These are phyloP conservation scores for Bembecia ichneumoniformis DNA, from an alignment of 2,888 invertebrate genomes.

Conservation along the genomic window DNA sequence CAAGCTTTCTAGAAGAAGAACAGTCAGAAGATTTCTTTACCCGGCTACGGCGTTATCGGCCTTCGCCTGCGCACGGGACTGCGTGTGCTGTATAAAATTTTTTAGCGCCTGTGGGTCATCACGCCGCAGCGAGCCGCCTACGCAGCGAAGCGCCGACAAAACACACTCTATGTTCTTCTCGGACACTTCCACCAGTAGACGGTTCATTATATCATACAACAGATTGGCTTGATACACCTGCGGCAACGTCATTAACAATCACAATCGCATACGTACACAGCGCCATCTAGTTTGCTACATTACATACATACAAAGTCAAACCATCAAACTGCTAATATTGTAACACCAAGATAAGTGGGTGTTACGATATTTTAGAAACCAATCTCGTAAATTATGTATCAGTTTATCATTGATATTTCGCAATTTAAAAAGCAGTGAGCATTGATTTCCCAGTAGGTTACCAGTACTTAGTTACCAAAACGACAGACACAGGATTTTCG, in stretches of 20 bases:
- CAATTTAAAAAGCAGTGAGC: too few relatives aligned
- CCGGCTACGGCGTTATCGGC: conserved; percentile 35
- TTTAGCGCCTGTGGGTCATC: conserved; percentile 88
- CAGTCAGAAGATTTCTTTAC: conserved; percentile 20
- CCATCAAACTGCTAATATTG: too few relatives aligned
- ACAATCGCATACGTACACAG: not conserved
- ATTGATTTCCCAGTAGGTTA: too few relatives aligned
- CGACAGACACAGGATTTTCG: too few relatives aligned
- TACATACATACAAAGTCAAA: too few relatives aligned
- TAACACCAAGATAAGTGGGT: too few relatives aligned
- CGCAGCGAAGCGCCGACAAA: conserved; percentile 80
- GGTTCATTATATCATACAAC: conserved; percentile 84
- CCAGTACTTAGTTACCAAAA: too few relatives aligned
- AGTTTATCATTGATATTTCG: too few relatives aligned
- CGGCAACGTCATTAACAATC: conserved; percentile 10
- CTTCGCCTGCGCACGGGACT: conserved; percentile 66
- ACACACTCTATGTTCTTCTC: conserved; percentile 91
- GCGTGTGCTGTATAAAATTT: conserved; percentile 78
- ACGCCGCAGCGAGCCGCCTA: conserved; percentile 88
- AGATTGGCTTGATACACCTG: conserved; percentile 84
- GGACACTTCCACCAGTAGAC: conserved; percentile 70
- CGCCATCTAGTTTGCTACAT: too few relatives aligned
- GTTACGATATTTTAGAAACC: too few relatives aligned
- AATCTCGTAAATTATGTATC: too few relatives aligned
- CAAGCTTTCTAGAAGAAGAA: too few relatives aligned